These are phyloP conservation scores for Alligator sinensis DNA, from an alignment of 2,113 vertebrate species.

Conservation along the genomic window DNA sequence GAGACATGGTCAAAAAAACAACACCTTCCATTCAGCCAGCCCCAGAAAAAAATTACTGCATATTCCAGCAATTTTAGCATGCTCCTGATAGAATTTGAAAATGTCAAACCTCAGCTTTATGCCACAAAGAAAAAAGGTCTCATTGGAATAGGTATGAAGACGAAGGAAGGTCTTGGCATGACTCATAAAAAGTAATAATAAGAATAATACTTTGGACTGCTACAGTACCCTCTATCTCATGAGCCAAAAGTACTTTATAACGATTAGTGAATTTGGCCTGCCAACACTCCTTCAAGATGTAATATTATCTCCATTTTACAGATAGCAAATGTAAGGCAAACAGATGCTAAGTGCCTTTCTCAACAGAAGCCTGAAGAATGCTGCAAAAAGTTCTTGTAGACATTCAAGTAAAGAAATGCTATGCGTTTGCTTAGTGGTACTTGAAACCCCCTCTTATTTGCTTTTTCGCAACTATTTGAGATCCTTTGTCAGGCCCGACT, in stretches of 20 bases:
- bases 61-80: neutral
- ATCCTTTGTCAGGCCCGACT: neutral
- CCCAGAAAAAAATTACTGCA: constrained; percentile 3
- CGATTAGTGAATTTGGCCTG: constrained; percentile 50
- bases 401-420: too few species aligned
- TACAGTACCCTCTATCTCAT: constrained; percentile 37
- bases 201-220: constrained; percentile 60
- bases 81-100: constrained; percentile 13
- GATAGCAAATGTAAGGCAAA: constrained; percentile 25
- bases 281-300: constrained; percentile 18
- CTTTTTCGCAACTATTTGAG: neutral
- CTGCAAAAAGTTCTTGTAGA: neutral
- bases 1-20: neutral
- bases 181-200: constrained; percentile 63
- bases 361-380: neutral
- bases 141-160: constrained; percentile 50
- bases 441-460: too few species aligned
- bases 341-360: neutral
- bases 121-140: constrained; percentile 13
- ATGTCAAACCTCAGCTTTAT: neutral
- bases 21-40: neutral
- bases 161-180: constrained; percentile 28
- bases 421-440: too few species aligned
- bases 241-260: constrained; percentile 40
- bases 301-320: constrained; percentile 16